Base-by-base conservation (phyloP, 2,888 invertebrate genomes). In the Drosophila nr. perissopoda region DNA sequence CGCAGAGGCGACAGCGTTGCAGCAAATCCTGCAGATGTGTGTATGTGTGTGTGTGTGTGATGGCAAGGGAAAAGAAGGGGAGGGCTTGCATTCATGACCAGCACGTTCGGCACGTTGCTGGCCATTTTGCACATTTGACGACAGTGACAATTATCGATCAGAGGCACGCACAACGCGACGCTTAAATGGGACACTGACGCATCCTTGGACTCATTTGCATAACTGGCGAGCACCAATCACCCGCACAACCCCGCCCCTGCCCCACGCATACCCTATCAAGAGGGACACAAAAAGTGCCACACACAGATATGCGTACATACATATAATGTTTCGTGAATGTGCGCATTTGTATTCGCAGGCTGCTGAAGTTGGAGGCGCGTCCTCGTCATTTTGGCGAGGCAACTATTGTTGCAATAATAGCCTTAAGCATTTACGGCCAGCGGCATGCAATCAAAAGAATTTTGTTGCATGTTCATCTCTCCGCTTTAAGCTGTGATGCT, bases 121-220 rank as follows among this genome's bases (percentile, higher is more conserved):
- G 64, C 53, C 78, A 80, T 80, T 71, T 78, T 68, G 75, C 68
- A 69, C 77, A 81, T 77, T 79, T 74, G 79, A 80, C 62, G 72
- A 81, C 79, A 68, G 81, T 81, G 88, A 87, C 86, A 87, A 87
- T 89, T 89, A 88, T 86, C 84, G 86, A 87, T 87, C 80, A 82
- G 73, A 74, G 74, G 66, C 82, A 80, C 80, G 82, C 88, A 88
- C 85, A 84, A 83, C 86, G 79, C 11, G 18, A 57, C 74, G 79
- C 76, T 82, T 82, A 88, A 89, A 83, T 87, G 89, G 85, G 71
- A 33, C 79, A 52, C 8, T 67, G 54, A 57, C 66, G 83, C 86
- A 88, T 86, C 82, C 79, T 88, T 89, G 88, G 79, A 74, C 88
- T 86, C 87, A 88, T 88, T 88, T 88, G 84, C 88, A 88, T 88